Evolutionary conservation across 2,113 vertebrate genomes (phyloP).

Genomic region (Brachyhypopomus occidentalis): DNA sequence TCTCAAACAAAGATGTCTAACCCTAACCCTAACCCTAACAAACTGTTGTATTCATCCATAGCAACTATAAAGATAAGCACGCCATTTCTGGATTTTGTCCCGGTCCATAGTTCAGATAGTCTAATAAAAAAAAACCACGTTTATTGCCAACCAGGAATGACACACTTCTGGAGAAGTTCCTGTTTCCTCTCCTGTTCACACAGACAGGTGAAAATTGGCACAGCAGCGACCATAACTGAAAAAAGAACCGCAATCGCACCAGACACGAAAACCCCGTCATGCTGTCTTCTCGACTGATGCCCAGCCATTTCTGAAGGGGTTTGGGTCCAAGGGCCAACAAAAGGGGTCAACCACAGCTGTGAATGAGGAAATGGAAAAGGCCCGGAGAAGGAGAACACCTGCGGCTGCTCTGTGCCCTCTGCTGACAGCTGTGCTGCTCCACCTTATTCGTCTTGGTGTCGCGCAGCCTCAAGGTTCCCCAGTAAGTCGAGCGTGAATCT

Average conservation of each 20-base stretch:
- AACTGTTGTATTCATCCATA: conserved; percentile 15
- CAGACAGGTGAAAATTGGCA: conserved; percentile 18
- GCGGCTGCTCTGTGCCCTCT: not conserved
- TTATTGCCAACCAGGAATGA: conserved; percentile 5
- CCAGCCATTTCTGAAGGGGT: not conserved
- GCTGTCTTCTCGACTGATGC: not conserved
- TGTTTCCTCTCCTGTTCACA: conserved; percentile 9
- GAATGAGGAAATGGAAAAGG: not conserved
- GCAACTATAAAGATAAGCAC: conserved; percentile 38
- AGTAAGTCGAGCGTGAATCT: conserved; percentile 6
- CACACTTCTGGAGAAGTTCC: conserved; percentile 21
- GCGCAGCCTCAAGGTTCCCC: not conserved
- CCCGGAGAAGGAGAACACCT: not conserved
- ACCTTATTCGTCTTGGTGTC: not conserved
- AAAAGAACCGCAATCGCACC: not conserved
- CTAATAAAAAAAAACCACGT: conserved; percentile 18
- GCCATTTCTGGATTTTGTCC: conserved; percentile 7
- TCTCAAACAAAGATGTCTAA: not conserved
- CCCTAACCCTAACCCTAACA: conserved; percentile 19
- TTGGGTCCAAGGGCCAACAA: too few species aligned
- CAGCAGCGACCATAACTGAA: not conserved
- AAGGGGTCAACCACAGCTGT: not conserved
- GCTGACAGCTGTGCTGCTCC: not conserved
- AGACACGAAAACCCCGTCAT: not conserved
- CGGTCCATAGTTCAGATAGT: conserved; percentile 44